A percentile compares a stretch with the other conserved stretches of the same genome.
These are phyloP conservation scores for Lithophane socia DNA, from an alignment of 2,888 invertebrate species.

Conservation along the genomic window DNA sequence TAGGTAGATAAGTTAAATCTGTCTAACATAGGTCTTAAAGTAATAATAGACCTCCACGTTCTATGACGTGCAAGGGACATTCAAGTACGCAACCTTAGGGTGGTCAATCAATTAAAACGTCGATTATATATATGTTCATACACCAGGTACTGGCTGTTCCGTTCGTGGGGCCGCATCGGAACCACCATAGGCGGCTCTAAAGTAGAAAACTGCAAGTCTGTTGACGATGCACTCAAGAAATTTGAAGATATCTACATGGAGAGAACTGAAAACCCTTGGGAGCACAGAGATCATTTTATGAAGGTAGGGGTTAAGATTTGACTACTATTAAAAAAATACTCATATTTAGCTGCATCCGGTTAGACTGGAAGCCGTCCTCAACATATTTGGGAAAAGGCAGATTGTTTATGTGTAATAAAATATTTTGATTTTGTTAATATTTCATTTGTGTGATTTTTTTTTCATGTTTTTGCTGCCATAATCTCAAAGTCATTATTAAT, in stretches of 20 bases:
- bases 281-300: conserved; percentile 90
- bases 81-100: background rate
- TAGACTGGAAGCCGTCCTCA: no score
- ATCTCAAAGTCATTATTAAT: background rate
- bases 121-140: conserved; percentile 9
- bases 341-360: no score
- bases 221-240: conserved; percentile 90
- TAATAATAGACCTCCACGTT: background rate
- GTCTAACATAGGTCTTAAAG: background rate
- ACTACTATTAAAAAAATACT: no score
- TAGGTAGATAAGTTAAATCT: background rate
- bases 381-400: no score
- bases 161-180: conserved; percentile 99
- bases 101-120: background rate
- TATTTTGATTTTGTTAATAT: background rate
- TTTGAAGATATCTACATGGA: conserved; percentile 93
- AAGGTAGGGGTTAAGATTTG: conserved; percentile 79
- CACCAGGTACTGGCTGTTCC: conserved; percentile 94
- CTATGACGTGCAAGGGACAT: background rate
- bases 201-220: conserved; percentile 85
- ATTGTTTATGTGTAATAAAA: no score
- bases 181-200: conserved; percentile 96
- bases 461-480: background rate
- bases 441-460: background rate
- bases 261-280: conserved; percentile 96